Percentiles rank a stretch among this genome's conserved stretches.
phyloP scores from a whole-genome alignment of 1,140 invertebrate genomes.

The Diachasma alloeum region DNA sequence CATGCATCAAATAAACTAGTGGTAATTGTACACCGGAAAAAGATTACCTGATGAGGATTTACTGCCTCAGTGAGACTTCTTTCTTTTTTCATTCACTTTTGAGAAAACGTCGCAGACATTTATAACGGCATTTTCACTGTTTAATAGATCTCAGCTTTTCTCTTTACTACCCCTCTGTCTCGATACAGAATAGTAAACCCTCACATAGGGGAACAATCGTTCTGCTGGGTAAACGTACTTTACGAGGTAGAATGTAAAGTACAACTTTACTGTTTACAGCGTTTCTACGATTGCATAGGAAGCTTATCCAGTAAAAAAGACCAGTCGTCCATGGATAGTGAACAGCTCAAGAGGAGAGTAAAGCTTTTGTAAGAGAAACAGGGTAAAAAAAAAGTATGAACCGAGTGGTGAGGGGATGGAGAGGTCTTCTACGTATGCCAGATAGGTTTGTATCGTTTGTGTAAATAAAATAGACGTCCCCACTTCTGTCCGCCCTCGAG shows the following conservation, averaged over 20 bases:
- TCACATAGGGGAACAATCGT: neutral
- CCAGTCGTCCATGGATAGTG: neutral
- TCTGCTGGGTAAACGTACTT: neutral
- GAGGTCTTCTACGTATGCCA: neutral
- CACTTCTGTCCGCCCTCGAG: neutral
- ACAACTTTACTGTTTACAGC: neutral
- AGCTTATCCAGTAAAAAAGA: neutral
- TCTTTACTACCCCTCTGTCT: no score
- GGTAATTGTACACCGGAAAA: neutral
- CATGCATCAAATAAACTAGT: neutral
- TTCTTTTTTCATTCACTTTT: no score
- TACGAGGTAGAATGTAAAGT: neutral
- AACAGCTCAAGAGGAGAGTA: neutral
- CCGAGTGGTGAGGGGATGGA: no score
- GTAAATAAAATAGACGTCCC: constrained; percentile 17
- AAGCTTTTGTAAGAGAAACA: neutral
- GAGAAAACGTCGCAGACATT: no score
- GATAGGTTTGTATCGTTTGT: constrained; percentile 13
- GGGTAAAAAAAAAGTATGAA: neutral
- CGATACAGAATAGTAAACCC: no score
- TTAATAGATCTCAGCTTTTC: no score
- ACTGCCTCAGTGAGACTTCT: no score
- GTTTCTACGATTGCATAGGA: neutral
- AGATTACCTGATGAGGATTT: neutral
- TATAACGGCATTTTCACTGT: no score